These are phyloP conservation scores for Carollia perspicillata DNA, from an alignment of 2,113 vertebrate species.

Conservation along the genomic window DNA sequence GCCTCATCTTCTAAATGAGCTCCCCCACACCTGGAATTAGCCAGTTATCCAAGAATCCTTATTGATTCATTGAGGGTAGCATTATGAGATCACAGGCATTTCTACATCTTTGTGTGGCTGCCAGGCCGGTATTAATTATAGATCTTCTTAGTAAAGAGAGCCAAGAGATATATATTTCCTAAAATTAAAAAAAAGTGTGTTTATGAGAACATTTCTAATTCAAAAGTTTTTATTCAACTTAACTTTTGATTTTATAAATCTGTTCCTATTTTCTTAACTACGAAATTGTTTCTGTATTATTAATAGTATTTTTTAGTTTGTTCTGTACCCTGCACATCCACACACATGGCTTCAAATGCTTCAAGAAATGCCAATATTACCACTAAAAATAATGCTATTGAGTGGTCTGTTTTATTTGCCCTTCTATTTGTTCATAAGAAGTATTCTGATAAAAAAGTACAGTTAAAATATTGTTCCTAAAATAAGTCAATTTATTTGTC, in stretches of 20 bases:
- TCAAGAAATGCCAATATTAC: neutral
- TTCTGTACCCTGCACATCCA: too few species aligned
- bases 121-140: accelerated
- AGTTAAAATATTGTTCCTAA: neutral
- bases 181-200: neutral
- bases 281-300: neutral
- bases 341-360: neutral
- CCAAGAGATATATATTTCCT: accelerated
- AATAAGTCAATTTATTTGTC: neutral
- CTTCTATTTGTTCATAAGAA: neutral
- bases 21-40: accelerated
- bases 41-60: accelerated
- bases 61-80: accelerated
- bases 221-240: neutral
- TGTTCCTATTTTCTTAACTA: neutral
- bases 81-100: accelerated
- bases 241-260: neutral
- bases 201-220: neutral
- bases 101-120: accelerated
- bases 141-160: neutral
- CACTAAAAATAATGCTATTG: neutral
- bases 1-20: accelerated
- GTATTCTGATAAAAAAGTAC: accelerated
- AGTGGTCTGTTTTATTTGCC: neutral
- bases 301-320: neutral